Evolutionary conservation across 2,797 vertebrate species (phyloP).

Genomic region (Staurois parvus): DNA sequence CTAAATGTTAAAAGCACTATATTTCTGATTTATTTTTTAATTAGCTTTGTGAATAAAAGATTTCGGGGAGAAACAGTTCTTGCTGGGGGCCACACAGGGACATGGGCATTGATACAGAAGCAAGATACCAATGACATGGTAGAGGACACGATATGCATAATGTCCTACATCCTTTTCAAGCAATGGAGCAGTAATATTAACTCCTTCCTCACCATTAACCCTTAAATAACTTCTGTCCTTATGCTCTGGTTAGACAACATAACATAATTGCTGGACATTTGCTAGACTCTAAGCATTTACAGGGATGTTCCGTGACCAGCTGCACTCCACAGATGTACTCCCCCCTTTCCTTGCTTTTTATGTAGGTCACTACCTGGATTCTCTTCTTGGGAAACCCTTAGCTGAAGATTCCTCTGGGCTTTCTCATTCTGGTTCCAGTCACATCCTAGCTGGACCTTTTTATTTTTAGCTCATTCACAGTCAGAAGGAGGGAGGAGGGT

Average conservation of each 20-base stretch:
- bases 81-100: no score
- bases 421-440: conserved; percentile 32
- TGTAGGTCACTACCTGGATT: conserved; percentile 55
- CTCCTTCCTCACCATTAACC: neutral
- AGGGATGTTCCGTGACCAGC: neutral
- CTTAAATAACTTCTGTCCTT: neutral
- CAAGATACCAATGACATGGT: no score
- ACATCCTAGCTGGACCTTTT: conserved; percentile 38
- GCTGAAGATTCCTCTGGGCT: conserved; percentile 31
- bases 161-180: neutral
- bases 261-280: neutral
- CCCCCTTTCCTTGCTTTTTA: neutral
- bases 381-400: conserved; percentile 40
- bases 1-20: no score
- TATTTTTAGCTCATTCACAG: conserved; percentile 52
- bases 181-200: neutral
- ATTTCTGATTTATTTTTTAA: no score
- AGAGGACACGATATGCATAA: no score
- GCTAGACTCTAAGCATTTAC: neutral
- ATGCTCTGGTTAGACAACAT: neutral
- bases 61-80: no score
- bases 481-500: neutral
- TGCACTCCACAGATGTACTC: neutral
- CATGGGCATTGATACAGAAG: no score
- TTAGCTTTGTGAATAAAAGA: no score